Conservation (phyloP, 1,140 invertebrate genomes). For the Drosophila takahashii region DNA sequence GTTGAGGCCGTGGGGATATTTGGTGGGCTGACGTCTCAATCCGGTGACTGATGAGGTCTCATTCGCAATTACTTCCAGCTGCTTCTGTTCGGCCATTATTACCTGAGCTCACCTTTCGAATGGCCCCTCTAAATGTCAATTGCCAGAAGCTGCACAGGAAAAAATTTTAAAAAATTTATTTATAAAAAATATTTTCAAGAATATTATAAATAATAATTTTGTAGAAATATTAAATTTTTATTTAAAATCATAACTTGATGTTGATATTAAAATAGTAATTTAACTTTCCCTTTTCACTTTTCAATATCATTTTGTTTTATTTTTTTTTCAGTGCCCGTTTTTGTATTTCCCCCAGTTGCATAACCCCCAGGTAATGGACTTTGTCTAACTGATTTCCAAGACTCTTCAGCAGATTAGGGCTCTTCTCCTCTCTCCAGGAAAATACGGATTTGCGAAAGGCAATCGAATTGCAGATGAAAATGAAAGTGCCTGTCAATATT, state of each 20-base stretch:
- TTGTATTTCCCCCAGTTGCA: constrained; percentile 44
- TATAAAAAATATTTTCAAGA: too few relatives aligned
- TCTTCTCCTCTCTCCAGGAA: constrained; percentile 23
- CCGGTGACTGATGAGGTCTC: constrained; percentile 46
- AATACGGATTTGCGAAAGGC: constrained; percentile 49
- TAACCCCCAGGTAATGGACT: constrained; percentile 66
- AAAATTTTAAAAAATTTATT: neutral
- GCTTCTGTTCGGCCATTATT: constrained; percentile 61
- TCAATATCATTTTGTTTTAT: too few relatives aligned
- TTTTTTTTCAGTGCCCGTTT: constrained; percentile 28
- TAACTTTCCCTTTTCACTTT: neutral
- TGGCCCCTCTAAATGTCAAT: constrained; percentile 63
- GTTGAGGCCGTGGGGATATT: constrained; percentile 77
- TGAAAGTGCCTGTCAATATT: constrained; percentile 68
- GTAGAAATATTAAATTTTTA: too few relatives aligned
- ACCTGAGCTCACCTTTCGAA: constrained; percentile 41
- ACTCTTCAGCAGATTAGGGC: constrained; percentile 41
- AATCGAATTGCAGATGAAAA: constrained; percentile 75
- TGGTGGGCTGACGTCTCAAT: constrained; percentile 73
- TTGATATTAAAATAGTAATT: neutral
- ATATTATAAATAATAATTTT: too few relatives aligned
- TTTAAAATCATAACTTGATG: too few relatives aligned
- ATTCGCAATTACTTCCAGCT: constrained; percentile 57
- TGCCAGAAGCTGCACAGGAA: constrained; percentile 22
- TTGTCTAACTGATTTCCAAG: constrained; percentile 65